phyloP scores from a whole-genome alignment of 1,140 invertebrate genomes.

The Phocides pigmalion region DNA sequence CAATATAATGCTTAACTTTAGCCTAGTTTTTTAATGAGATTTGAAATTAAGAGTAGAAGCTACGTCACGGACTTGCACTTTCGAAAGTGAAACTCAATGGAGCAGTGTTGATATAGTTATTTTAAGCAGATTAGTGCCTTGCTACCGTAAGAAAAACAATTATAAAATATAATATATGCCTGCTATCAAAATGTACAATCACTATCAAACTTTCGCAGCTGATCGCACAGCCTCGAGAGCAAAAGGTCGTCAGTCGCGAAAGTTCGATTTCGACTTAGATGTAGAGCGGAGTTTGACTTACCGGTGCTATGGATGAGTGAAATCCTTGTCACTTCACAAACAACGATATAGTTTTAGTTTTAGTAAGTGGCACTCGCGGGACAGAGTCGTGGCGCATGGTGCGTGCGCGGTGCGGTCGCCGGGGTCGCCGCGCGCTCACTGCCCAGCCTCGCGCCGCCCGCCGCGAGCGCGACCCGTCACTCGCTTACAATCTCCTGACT shows the following conservation, averaged over 20 bases:
- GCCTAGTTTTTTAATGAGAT: slow-evolving; percentile 25
- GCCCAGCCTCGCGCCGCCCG: too few species aligned
- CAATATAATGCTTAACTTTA: slow-evolving; percentile 24
- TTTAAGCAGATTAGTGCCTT: not conserved
- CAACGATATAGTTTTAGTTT: too few species aligned
- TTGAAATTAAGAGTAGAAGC: slow-evolving; percentile 7
- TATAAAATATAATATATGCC: too few species aligned
- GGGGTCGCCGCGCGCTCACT: slow-evolving; percentile 65
- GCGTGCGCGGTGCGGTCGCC: slow-evolving; percentile 58
- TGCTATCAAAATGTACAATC: not conserved
- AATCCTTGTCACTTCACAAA: slow-evolving; percentile 77
- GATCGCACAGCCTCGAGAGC: slow-evolving; percentile 55
- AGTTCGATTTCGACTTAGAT: not conserved
- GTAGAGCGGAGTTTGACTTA: slow-evolving; percentile 28
- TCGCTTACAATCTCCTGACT: slow-evolving; percentile 37
- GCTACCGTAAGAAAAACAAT: too few species aligned
- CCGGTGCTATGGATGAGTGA: slow-evolving; percentile 32
- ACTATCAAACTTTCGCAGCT: slow-evolving; percentile 54
- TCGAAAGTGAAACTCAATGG: slow-evolving; percentile 65
- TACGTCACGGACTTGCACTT: slow-evolving; percentile 56
- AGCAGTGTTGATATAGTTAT: slow-evolving; percentile 7
- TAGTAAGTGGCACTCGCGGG: too few species aligned
- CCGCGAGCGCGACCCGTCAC: slow-evolving; percentile 48
- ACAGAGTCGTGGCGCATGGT: slow-evolving; percentile 55
- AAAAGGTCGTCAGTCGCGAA: slow-evolving; percentile 44